These are phyloP conservation scores for Orchestes rusci DNA, from an alignment of 2,888 invertebrate species.

Conservation along the genomic window DNA sequence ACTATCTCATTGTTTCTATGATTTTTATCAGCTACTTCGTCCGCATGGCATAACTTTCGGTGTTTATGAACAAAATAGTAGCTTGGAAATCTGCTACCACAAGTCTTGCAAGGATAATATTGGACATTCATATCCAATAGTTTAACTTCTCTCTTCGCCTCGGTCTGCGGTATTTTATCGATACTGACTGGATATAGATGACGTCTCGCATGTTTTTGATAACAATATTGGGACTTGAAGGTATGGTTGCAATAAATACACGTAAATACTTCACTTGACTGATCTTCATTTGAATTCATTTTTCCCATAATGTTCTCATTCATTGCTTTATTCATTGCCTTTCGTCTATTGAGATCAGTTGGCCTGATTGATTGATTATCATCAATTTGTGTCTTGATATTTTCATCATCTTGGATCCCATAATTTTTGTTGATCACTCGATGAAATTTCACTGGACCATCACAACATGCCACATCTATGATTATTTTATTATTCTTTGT, in stretches of 20 bases:
- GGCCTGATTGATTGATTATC: constrained; percentile 24
- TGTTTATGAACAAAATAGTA: constrained; percentile 93
- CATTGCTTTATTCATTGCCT: constrained; percentile 43
- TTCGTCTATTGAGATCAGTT: constrained; percentile 30
- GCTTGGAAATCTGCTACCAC: constrained; percentile 86
- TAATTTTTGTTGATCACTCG: constrained; percentile 80
- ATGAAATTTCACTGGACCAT: constrained; percentile 82
- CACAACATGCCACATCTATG: constrained; percentile 84
- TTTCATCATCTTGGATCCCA: constrained; percentile 41
- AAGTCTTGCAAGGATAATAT: constrained; percentile 86
- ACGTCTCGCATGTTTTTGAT: constrained; percentile 69
- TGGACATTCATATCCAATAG: constrained; percentile 73
- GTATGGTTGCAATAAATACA: constrained; percentile 72
- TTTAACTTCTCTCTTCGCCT: constrained; percentile 52
- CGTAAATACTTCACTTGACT: constrained; percentile 49
- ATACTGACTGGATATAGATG: constrained; percentile 58
- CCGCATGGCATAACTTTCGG: constrained; percentile 75
- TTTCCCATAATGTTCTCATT: constrained; percentile 40
- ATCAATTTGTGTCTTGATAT: constrained; percentile 32
- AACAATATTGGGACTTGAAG: constrained; percentile 80
- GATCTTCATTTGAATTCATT: constrained; percentile 35
- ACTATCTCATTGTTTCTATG: constrained; percentile 40
- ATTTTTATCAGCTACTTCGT: constrained; percentile 47
- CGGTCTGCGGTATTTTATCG: constrained; percentile 31
- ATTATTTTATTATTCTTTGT: constrained; percentile 50